Conservation (phyloP, 1,140 invertebrate genomes). For the Dysdera silvatica region DNA sequence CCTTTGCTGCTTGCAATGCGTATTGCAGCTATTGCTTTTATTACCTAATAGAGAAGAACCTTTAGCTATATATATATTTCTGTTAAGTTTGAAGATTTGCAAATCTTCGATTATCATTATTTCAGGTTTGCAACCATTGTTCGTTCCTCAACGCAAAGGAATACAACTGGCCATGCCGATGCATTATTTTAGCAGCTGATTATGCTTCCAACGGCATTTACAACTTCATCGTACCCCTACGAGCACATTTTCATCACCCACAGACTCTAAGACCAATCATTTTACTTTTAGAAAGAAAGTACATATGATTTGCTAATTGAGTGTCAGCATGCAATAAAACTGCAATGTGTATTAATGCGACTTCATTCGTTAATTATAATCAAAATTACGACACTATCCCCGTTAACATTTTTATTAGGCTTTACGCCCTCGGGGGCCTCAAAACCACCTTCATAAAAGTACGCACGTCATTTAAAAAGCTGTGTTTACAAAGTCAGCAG, state of each 20-base stretch:
- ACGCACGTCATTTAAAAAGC: too few relatives aligned
- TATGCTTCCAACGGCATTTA: constrained; percentile 97
- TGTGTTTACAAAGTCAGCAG: too few relatives aligned
- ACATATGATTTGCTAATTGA: constrained; percentile 25
- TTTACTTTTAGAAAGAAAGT: constrained; percentile 70
- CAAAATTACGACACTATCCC: too few relatives aligned
- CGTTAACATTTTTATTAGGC: too few relatives aligned
- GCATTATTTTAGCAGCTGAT: constrained; percentile 92
- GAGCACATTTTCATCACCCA: constrained; percentile 81
- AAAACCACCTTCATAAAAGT: too few relatives aligned
- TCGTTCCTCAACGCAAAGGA: constrained; percentile 84
- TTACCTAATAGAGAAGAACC: too few relatives aligned
- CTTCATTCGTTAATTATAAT: too few relatives aligned
- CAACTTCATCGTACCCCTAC: constrained; percentile 94
- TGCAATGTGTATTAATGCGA: too few relatives aligned
- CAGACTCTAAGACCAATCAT: constrained; percentile 95
- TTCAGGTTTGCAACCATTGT: constrained; percentile 81
- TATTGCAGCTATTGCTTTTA: constrained; percentile 40
- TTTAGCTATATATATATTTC: too few relatives aligned
- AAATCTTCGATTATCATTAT: constrained; percentile 32
- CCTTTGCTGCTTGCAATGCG: constrained; percentile 82
- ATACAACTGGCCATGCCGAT: constrained; percentile 93
- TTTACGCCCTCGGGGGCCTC: too few relatives aligned
- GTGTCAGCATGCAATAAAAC: too few relatives aligned
- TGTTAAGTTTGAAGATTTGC: constrained; percentile 31